phyloP scores from a whole-genome alignment of 64 coral and sea anemone genomes.

The Porites australiensis region DNA sequence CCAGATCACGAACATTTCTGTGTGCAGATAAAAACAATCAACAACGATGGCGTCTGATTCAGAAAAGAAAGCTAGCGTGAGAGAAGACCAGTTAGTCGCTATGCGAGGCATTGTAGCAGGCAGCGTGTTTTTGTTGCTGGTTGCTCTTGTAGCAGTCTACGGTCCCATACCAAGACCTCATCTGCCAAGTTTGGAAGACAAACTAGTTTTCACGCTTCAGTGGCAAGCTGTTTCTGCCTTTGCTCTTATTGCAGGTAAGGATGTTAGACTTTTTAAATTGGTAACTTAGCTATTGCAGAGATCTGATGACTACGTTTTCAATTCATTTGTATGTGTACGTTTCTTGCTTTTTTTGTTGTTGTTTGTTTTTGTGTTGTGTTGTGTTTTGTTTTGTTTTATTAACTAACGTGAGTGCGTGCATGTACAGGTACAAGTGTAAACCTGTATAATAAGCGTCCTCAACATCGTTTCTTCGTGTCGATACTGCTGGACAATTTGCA shows the following conservation, averaged over 20 bases:
- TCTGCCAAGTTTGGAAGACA: slow-evolving; percentile 22
- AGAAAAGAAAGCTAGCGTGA: slow-evolving; percentile 43
- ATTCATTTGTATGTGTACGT: too few relatives aligned
- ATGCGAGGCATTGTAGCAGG: slow-evolving; percentile 36
- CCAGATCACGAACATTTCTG: background rate
- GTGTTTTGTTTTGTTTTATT: too few relatives aligned
- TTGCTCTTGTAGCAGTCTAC: slow-evolving; percentile 46
- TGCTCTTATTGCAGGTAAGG: slow-evolving; percentile 25
- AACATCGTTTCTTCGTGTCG: too few relatives aligned
- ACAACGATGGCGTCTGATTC: slow-evolving; percentile 39
- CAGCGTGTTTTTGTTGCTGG: slow-evolving; percentile 26
- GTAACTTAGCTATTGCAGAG: too few relatives aligned
- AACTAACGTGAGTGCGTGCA: too few relatives aligned
- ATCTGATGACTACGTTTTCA: too few relatives aligned
- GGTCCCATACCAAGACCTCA: slow-evolving; percentile 41
- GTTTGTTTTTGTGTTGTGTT: too few relatives aligned
- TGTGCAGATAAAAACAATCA: background rate
- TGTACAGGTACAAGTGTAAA: too few relatives aligned
- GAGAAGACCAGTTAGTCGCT: slow-evolving; percentile 31
- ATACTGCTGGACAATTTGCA: too few relatives aligned
- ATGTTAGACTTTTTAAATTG: too few relatives aligned
- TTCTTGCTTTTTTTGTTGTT: too few relatives aligned
- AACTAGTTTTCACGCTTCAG: slow-evolving; percentile 39
- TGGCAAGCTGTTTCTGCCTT: slow-evolving; percentile 50
- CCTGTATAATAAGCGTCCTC: too few relatives aligned